Evolutionary conservation across 2,888 invertebrate genomes (phyloP).

Genomic region (Antheraea assamensis): DNA sequence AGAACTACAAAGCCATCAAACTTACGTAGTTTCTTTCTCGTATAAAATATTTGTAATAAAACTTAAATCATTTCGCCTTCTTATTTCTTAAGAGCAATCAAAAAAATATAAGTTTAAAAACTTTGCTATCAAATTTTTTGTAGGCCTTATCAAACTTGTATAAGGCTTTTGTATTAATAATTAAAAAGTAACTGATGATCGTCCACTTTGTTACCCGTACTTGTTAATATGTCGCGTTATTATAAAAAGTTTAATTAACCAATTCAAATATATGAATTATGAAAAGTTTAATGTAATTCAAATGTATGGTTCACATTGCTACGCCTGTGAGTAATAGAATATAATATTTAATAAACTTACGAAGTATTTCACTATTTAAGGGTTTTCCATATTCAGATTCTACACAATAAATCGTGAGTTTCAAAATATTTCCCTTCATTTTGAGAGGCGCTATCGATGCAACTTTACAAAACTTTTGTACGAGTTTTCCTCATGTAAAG

Average conservation of each 20-base stretch:
- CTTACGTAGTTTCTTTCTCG: background rate
- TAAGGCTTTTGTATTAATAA: background rate
- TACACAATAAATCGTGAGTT: constrained; percentile 32
- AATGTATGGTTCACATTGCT: no score
- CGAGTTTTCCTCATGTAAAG: constrained; percentile 29
- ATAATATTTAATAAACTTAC: no score
- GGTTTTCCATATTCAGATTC: constrained; percentile 16
- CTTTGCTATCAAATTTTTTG: background rate
- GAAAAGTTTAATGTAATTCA: no score
- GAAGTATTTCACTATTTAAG: background rate
- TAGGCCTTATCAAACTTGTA: background rate
- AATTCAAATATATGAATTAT: no score
- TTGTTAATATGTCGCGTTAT: no score
- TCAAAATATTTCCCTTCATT: constrained; percentile 26
- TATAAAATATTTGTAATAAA: background rate
- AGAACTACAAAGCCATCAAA: background rate
- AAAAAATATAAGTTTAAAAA: background rate
- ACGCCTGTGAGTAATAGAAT: no score
- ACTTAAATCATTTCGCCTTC: background rate
- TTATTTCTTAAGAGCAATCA: background rate
- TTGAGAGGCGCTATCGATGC: constrained; percentile 27
- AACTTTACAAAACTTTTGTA: constrained; percentile 30
- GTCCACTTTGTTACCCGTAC: background rate
- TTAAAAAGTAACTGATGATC: background rate
- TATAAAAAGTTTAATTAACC: no score